phyloP scores from a whole-genome alignment of 2,113 vertebrate species.

The Aphelocoma coerulescens region DNA sequence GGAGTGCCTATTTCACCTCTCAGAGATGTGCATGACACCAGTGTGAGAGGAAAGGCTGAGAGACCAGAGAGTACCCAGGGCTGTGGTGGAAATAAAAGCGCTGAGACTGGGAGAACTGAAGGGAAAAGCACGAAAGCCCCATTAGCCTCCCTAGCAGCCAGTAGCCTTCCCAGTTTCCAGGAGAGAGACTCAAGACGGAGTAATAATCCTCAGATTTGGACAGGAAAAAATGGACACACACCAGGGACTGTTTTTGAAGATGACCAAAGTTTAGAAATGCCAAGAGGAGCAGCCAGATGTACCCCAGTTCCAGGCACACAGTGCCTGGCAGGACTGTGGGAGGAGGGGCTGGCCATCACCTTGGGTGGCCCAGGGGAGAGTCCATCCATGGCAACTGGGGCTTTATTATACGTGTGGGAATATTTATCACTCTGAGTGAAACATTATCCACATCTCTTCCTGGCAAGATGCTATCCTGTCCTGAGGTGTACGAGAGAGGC shows the following conservation, averaged over 20 bases:
- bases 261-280: neutral
- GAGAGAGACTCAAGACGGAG: neutral
- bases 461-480: constrained; percentile 15
- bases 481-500: constrained; percentile 8
- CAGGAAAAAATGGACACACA: neutral
- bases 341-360: neutral
- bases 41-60: neutral
- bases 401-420: neutral
- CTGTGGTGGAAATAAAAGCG: neutral
- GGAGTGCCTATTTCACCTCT: neutral
- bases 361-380: constrained; percentile 1
- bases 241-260: neutral
- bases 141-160: neutral
- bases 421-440: constrained; percentile 23
- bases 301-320: accelerated
- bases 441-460: neutral
- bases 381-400: neutral
- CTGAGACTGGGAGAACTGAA: neutral
- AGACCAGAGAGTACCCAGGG: neutral
- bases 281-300: neutral
- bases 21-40: accelerated
- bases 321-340: neutral
- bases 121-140: neutral
- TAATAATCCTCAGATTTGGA: neutral
- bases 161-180: neutral